Conservation (phyloP, 2,113 vertebrate species). For the Maccullochella peelii region DNA sequence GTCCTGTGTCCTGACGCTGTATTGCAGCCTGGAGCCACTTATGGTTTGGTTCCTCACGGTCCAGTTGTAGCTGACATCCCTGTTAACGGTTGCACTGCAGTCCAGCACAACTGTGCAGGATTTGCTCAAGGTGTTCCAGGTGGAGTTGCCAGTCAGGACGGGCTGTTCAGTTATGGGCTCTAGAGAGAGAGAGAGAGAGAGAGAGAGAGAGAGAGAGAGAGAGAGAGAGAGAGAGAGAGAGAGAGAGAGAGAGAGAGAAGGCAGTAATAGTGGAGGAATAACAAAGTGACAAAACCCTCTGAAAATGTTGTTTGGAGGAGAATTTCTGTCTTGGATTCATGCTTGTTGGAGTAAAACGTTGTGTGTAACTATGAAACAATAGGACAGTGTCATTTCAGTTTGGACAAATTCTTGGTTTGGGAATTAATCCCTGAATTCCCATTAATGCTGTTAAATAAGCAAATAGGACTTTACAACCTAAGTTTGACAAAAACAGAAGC, state of each 20-base stretch:
- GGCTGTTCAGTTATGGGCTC: constrained; percentile 23
- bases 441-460: not conserved
- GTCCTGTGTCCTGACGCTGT: constrained; percentile 1
- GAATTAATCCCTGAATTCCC: not conserved
- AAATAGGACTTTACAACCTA: not conserved
- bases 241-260: too few relatives aligned
- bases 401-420: not conserved
- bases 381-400: not conserved
- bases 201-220: not conserved
- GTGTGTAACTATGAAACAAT: not conserved
- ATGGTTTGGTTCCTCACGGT: constrained; percentile 5
- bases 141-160: not conserved
- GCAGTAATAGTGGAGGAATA: too few relatives aligned
- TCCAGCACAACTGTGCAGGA: constrained; percentile 46
- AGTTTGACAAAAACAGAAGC: not conserved
- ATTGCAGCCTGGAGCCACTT: not conserved
- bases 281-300: too few relatives aligned
- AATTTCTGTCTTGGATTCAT: not conserved
- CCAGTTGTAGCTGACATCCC: constrained; percentile 46
- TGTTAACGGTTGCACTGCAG: constrained; percentile 23
- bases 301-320: too few relatives aligned
- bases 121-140: accelerated
- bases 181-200: constrained; percentile 13
- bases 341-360: not conserved
- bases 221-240: not conserved